These are phyloP conservation scores for Chaenogobius annularis DNA, from an alignment of 2,113 vertebrate genomes.

Conservation along the genomic window DNA sequence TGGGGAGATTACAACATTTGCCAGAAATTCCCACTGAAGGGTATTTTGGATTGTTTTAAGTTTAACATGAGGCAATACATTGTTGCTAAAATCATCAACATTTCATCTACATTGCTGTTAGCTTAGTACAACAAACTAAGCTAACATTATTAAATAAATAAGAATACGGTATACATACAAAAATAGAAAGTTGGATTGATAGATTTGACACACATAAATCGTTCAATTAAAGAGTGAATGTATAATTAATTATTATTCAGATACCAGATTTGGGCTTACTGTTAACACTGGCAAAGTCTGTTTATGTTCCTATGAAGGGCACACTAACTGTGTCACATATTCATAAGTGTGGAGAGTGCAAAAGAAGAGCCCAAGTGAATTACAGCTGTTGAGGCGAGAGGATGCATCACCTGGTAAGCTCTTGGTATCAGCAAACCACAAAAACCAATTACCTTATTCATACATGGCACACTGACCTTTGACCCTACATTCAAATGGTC, in stretches of 20 bases:
- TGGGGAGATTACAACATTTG: conserved; percentile 32
- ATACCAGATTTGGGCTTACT: background rate
- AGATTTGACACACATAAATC: background rate
- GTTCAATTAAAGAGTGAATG: background rate
- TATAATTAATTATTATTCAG: background rate
- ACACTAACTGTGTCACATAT: conserved; percentile 15
- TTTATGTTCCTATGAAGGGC: background rate
- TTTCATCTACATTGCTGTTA: no score
- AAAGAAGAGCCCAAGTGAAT: conserved; percentile 27
- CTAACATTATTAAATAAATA: no score
- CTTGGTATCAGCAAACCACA: conserved; percentile 44
- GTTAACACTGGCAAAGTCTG: background rate
- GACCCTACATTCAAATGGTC: conserved; percentile 62
- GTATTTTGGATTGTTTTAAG: no score
- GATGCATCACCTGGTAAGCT: conserved; percentile 37
- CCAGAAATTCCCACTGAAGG: conserved; percentile 6
- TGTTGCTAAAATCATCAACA: no score
- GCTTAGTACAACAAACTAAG: no score
- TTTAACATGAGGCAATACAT: no score
- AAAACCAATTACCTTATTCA: conserved; percentile 70
- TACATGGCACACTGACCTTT: conserved; percentile 59
- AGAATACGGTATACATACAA: no score
- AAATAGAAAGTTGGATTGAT: no score
- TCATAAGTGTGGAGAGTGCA: conserved; percentile 21
- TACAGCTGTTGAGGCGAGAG: conserved; percentile 26